phyloP scores from a whole-genome alignment of 2,797 vertebrate genomes.

The Megalops cyprinoides region DNA sequence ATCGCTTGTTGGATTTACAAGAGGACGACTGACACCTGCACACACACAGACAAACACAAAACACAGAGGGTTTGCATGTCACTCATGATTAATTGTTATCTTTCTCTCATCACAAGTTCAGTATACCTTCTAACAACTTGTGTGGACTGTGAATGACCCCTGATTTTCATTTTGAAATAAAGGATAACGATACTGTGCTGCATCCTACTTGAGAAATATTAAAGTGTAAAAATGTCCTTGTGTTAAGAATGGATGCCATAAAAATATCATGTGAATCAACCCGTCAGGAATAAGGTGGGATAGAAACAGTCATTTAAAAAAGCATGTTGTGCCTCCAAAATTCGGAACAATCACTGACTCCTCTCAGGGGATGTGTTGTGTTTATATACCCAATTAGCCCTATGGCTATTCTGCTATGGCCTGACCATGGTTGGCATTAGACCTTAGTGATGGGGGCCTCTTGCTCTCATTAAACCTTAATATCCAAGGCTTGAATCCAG shows the following conservation, averaged over 20 bases:
- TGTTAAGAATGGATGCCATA: neutral
- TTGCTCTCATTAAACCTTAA: constrained; percentile 61
- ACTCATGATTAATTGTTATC: constrained; percentile 64
- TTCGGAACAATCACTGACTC: constrained; percentile 16
- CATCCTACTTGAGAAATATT: neutral
- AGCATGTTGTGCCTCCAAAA: neutral
- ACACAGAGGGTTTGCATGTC: neutral
- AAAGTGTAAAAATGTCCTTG: neutral
- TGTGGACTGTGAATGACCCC: neutral
- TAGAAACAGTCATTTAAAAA: neutral
- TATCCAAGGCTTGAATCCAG: constrained; percentile 63
- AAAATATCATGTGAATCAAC: neutral
- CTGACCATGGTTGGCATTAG: constrained; percentile 73
- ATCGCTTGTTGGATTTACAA: constrained; percentile 60
- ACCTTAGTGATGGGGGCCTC: constrained; percentile 59
- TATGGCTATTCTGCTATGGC: constrained; percentile 67
- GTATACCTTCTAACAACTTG: too few relatives aligned
- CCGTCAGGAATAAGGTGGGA: neutral
- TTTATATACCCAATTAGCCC: constrained; percentile 80
- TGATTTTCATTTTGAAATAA: neutral
- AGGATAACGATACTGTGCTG: neutral
- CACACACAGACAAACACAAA: neutral
- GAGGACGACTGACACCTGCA: constrained; percentile 32
- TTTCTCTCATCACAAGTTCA: constrained; percentile 48
- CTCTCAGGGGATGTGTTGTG: constrained; percentile 75